Base-by-base conservation (phyloP, 2,888 invertebrate genomes). In the Papilio elwesi region DNA sequence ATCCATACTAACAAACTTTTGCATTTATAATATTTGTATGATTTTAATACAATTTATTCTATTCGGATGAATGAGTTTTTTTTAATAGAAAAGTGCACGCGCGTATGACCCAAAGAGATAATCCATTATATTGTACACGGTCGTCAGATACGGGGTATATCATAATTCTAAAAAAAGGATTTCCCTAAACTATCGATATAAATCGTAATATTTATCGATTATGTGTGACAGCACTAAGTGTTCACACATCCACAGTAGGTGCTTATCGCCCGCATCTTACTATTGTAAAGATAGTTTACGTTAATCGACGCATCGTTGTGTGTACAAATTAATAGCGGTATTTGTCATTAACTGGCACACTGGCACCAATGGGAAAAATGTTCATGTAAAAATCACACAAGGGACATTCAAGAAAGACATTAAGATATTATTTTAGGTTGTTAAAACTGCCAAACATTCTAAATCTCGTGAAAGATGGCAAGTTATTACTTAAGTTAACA, bases 181-280 rank as follows among this genome's bases (percentile, higher is more conserved):
- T 53, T 16, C 1, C 16, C 16, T 16, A 4, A 12, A 55, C 12
- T 36, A 36, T 36, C 36, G 5, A 57, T 57, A 2, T 13, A 13
- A 36, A 26, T 55, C 13, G 26, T 26, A 6, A 7, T 36, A 7
- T 26, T 26, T 43, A 43, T 43, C 43, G 43, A 43, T 43, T 9
- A 6, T 43, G 43, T 43, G 38, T 59, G 8, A n/a, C 43, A 59
- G 13, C 59, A 36, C 43, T 59, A 38, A 59, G n/a, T 13, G 38
- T 59, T 38, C 8, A 59, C 36, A 11, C 47, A 16, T n/a, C n/a
- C 63, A 63, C 26, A 49, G 11, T 7, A 16, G 38, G 15, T 15
- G 11, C 38, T 16, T 57, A n/a, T 53, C 64, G 53, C 70, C 70
- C 70, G 70, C 64, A 70, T 70, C 47, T 51, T 13, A 47, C 36